Percentiles rank a stretch among this genome's conserved stretches.
Conservation (phyloP, 2,113 vertebrate species). For the Puffinus mauretanicus region DNA sequence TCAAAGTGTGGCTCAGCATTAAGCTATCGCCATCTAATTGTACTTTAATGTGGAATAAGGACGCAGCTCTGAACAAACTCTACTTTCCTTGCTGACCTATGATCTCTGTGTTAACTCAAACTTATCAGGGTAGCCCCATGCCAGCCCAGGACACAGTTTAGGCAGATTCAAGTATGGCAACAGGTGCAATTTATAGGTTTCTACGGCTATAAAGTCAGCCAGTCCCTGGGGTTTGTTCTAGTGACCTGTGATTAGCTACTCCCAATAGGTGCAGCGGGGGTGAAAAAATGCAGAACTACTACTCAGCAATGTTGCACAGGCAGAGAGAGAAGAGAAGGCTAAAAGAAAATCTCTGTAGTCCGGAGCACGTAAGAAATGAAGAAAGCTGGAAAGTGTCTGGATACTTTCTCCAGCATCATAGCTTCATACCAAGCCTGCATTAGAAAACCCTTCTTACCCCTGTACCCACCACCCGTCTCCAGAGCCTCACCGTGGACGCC, state of each 20-base stretch:
- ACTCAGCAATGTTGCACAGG: not conserved
- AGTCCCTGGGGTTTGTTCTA: not conserved
- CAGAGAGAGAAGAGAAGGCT: not conserved
- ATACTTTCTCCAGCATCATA: not conserved
- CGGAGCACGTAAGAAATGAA: not conserved
- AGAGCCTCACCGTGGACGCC: slow-evolving; percentile 85
- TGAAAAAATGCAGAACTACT: not conserved
- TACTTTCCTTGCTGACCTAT: not conserved
- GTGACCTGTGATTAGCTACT: not conserved
- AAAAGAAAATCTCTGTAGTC: not conserved
- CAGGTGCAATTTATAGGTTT: not conserved
- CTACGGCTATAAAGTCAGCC: not conserved
- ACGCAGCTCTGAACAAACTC: not conserved
- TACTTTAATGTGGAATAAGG: not conserved
- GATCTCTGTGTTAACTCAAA: not conserved
- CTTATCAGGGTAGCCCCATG: not conserved
- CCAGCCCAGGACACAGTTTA: not conserved
- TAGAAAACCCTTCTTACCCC: not conserved
- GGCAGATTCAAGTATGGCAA: not conserved
- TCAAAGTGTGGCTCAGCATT: not conserved
- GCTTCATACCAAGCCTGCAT: not conserved
- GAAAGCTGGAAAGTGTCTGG: not conserved
- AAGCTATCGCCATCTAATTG: not conserved
- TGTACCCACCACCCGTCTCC: not conserved
- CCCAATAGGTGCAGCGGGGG: not conserved